phyloP scores from a whole-genome alignment of 1,140 invertebrate species.

The Melanaphis sacchari region DNA sequence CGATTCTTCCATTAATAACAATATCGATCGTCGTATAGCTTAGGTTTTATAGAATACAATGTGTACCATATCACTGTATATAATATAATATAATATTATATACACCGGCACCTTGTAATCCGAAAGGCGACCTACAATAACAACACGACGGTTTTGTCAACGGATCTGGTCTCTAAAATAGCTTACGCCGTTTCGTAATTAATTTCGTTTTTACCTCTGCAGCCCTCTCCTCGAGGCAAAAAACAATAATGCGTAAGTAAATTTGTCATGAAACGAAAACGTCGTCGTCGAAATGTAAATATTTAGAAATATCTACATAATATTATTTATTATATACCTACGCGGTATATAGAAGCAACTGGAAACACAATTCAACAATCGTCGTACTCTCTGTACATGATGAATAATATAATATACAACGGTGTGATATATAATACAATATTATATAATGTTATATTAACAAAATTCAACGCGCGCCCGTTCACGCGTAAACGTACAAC shows the following conservation, averaged over 20 bases:
- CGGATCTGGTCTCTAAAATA: neutral
- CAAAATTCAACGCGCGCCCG: neutral
- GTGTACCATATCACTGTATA: neutral
- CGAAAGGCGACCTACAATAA: neutral
- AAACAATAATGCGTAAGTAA: neutral
- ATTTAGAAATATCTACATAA: neutral
- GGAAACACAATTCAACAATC: neutral
- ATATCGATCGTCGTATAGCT: neutral
- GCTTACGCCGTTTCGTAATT: neutral
- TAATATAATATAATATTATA: no score
- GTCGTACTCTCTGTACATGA: neutral
- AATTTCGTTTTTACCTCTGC: neutral
- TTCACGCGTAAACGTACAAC: neutral
- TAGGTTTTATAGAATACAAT: neutral
- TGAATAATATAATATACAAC: no score
- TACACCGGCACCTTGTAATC: neutral
- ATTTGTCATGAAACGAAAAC: neutral
- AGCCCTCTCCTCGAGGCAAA: neutral
- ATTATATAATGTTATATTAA: no score
- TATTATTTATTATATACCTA: neutral
- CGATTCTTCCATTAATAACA: slow-evolving; percentile 3
- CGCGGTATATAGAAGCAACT: neutral
- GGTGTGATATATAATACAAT: no score
- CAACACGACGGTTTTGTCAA: neutral
- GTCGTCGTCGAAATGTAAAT: neutral